These are phyloP conservation scores for Jaculus jaculus DNA, from an alignment of 2,113 vertebrate genomes.

Conservation along the genomic window DNA sequence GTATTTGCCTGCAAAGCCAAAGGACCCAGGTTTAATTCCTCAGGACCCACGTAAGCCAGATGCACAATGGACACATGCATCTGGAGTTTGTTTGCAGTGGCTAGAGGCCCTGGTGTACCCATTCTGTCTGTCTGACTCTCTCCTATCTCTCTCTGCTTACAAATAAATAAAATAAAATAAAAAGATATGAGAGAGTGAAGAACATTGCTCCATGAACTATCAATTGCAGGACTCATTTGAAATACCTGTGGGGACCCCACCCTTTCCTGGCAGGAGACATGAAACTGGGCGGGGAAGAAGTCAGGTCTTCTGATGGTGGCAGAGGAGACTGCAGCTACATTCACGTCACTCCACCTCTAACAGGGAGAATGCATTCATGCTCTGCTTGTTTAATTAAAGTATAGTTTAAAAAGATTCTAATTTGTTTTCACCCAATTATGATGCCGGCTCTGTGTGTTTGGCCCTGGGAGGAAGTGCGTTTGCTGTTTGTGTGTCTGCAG, in stretches of 20 bases:
- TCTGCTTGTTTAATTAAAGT: conserved; percentile 58
- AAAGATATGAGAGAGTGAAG: not conserved
- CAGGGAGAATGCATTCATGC: conserved; percentile 34
- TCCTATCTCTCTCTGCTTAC: no score
- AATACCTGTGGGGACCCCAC: not conserved
- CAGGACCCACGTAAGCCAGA: no score
- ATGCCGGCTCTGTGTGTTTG: not conserved
- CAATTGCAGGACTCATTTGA: not conserved
- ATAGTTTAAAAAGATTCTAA: conserved; percentile 55
- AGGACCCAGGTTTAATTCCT: no score
- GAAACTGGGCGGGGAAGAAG: not conserved
- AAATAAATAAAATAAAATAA: no score
- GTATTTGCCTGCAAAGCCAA: no score
- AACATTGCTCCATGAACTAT: not conserved
- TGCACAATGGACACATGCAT: no score
- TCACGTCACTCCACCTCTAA: conserved; percentile 23
- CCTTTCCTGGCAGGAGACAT: not conserved
- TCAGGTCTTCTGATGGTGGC: not conserved
- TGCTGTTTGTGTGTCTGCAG: conserved; percentile 11
- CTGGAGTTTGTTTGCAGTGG: no score
- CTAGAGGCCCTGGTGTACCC: no score
- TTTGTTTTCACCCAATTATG: conserved; percentile 53
- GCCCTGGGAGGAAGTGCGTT: not conserved
- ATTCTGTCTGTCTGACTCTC: no score
- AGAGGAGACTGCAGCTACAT: not conserved